Base-by-base conservation (phyloP, 2,797 vertebrate genomes). In the Neomorphus geoffroyi region DNA sequence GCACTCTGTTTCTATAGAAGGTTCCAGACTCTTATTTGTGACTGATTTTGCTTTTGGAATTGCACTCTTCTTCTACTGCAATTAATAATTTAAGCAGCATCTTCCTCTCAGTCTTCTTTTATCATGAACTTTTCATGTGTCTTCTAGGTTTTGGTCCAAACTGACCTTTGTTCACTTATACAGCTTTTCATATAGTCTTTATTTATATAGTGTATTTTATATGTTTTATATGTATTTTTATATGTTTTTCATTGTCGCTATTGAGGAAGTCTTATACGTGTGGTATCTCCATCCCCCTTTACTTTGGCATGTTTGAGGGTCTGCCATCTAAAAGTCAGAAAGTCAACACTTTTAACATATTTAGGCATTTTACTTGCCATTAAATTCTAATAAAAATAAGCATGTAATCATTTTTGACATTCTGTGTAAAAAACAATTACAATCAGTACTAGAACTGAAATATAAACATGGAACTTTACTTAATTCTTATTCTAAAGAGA, bases 31-130 rank as follows among this genome's bases (percentile, higher is more conserved):
- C 13, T 60, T 48, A 57, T 27, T 86, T 7, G 3, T 74, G 16
- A 32, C 28, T 62, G 26, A n/a, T 9, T 37, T 82, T 80, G 4
- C 1, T 67, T 87, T 88, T 56, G 32, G 27, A 93, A 62, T 61
- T 27, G 3, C 11, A 53, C 3, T 45, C 8, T 39, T 6, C 4
- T 56, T 82, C 45, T 67, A 7, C 43, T 65, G 32, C 9, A 50
- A 26, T 46, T 51, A 0, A 1, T 35, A 1, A 35, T 64, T 48
- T 66, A 21, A 33, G 5, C 3, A 74, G 2, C 5, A 13, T 1
- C 2, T 72, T 51, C 17, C 5, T 74, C 13, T 69, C 43, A 51
- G 18, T 26, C 18, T 83, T 13, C 5, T 73, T 37, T 32, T 15
- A 46, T 48, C 7, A 91, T 4, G 30, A 33, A 37, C 10, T 71